phyloP scores from a whole-genome alignment of 2,888 invertebrate genomes.

The Strigamia maritima region DNA sequence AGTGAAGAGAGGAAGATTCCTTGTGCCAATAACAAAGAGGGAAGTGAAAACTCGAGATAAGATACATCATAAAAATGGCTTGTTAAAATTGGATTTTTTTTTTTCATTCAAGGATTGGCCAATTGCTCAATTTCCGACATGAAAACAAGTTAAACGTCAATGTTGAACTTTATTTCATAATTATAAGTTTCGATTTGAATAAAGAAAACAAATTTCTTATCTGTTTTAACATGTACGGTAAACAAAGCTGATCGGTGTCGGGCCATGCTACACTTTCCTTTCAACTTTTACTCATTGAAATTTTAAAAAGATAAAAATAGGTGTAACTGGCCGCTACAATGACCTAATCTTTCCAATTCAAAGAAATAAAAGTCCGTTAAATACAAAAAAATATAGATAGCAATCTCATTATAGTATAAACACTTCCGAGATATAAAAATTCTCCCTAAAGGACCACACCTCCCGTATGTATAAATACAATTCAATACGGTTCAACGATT shows the following conservation, averaged over 20 bases:
- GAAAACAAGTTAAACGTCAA: not conserved
- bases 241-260: not conserved
- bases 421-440: not conserved
- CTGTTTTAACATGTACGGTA: not conserved
- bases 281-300: not conserved
- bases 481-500: not conserved
- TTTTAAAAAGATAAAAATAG: not conserved
- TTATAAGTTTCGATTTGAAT: not conserved
- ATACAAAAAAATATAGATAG: not conserved
- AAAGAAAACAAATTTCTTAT: not conserved
- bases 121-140: not conserved
- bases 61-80: not conserved
- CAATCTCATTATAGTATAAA: not conserved
- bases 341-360: not conserved
- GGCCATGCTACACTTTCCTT: not conserved
- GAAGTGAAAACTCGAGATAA: not conserved
- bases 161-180: not conserved
- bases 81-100: not conserved
- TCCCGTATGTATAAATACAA: not conserved
- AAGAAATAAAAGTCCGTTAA: not conserved
- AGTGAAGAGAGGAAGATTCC: not conserved
- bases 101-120: not conserved
- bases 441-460: not conserved
- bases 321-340: not conserved
- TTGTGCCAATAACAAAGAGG: not conserved